A percentile compares a stretch with the other conserved stretches of the same genome.
These are phyloP conservation scores for Florisuga fusca DNA, from an alignment of 2,797 vertebrate genomes.

Conservation along the genomic window DNA sequence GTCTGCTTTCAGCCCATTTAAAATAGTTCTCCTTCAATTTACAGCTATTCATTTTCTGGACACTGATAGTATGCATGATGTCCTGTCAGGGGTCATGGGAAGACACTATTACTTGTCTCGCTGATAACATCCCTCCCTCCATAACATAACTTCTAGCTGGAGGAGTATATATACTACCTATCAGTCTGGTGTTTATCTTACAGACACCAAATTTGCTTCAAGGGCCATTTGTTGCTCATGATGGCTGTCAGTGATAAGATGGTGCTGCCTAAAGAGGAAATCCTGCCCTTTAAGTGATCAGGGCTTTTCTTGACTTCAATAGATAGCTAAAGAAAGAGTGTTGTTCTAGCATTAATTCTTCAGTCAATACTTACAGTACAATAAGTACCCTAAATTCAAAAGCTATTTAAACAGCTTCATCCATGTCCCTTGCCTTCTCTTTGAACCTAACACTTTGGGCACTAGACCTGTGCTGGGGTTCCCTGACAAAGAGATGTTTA, in stretches of 20 bases:
- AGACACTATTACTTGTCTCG: neutral
- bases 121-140: neutral
- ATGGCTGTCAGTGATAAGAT: neutral
- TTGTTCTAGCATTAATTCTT: neutral
- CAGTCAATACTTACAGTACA: neutral
- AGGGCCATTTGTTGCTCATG: neutral
- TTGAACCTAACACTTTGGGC: neutral
- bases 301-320: neutral
- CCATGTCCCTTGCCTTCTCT: neutral
- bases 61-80: neutral
- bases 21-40: neutral
- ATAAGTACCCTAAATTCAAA: neutral
- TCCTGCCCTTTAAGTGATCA: neutral
- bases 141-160: neutral
- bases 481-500: neutral
- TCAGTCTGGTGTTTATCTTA: rapidly evolving
- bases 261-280: neutral
- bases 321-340: neutral
- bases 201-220: neutral
- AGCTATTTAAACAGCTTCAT: neutral
- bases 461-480: neutral
- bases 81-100: neutral
- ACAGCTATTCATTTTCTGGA: rapidly evolving
- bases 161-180: neutral
- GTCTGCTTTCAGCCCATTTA: neutral